A percentile compares a stretch with the other conserved stretches of the same genome.
Evolutionary conservation across 2,113 vertebrate genomes (phyloP).

Genomic region (Plecturocebus donacophilus): DNA sequence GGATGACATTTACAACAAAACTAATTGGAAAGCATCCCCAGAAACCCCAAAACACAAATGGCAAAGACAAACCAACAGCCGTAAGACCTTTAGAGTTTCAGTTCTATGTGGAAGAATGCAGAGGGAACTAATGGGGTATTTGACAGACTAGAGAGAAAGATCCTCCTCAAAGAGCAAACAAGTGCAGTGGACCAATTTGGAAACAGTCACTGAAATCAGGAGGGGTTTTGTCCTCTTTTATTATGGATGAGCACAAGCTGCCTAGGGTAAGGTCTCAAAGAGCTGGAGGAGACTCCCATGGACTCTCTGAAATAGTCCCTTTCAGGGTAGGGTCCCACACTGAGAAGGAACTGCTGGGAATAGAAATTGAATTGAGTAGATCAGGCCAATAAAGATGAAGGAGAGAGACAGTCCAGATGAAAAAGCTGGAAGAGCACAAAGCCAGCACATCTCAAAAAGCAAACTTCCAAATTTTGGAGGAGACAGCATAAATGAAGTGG

Average conservation of each 20-base stretch:
- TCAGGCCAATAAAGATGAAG: neutral
- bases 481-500: neutral
- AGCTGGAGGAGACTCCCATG: neutral
- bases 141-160: neutral
- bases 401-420: neutral
- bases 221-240: neutral
- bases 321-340: neutral
- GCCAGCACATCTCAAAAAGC: neutral
- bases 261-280: neutral
- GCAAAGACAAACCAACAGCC: neutral
- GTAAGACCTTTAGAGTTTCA: neutral
- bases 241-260: neutral
- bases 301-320: neutral
- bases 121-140: neutral
- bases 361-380: constrained; percentile 15
- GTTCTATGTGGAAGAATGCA: neutral
- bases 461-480: neutral
- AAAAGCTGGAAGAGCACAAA: neutral
- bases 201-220: neutral
- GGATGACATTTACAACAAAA: neutral
- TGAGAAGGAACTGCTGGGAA: neutral
- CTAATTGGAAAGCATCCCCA: neutral
- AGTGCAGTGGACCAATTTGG: neutral
- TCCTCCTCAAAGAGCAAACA: neutral
- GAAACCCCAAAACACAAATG: neutral